Percentiles rank a stretch among this genome's conserved stretches.
These are phyloP conservation scores for Telmatherina bonti DNA, from an alignment of 2,797 vertebrate genomes.

Conservation along the genomic window DNA sequence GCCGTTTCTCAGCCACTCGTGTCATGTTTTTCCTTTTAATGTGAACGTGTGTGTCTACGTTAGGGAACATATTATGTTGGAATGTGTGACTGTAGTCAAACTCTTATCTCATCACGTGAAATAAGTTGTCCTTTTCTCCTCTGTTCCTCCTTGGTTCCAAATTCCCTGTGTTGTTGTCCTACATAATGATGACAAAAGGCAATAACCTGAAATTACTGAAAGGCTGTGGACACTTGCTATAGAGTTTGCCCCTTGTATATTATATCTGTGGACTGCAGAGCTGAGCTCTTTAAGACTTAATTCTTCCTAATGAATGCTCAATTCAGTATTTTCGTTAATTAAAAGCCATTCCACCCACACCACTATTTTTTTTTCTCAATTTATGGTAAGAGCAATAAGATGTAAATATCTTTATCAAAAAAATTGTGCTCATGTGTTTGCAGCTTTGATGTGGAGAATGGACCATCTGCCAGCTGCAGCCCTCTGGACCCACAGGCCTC, in stretches of 20 bases:
- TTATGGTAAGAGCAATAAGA: background rate
- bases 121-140: background rate
- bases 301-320: background rate
- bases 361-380: background rate
- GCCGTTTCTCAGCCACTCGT: conserved; percentile 27
- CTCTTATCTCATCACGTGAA: conserved; percentile 24
- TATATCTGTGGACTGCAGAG: background rate
- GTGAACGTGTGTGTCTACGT: conserved; percentile 12
- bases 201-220: conserved; percentile 2
- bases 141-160: background rate
- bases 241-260: background rate
- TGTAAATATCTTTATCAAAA: background rate
- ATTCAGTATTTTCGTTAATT: background rate
- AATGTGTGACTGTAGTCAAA: background rate
- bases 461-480: conserved; percentile 92
- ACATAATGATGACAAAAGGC: background rate
- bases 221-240: background rate
- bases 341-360: background rate
- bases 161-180: background rate
- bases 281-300: background rate
- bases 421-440: conserved; percentile 35
- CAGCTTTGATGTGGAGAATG: conserved; percentile 99
- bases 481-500: conserved; percentile 94
- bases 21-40: conserved; percentile 13
- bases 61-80: conserved; percentile 11